Conservation (phyloP, 1,140 invertebrate species). For the Brachionus rubens region DNA sequence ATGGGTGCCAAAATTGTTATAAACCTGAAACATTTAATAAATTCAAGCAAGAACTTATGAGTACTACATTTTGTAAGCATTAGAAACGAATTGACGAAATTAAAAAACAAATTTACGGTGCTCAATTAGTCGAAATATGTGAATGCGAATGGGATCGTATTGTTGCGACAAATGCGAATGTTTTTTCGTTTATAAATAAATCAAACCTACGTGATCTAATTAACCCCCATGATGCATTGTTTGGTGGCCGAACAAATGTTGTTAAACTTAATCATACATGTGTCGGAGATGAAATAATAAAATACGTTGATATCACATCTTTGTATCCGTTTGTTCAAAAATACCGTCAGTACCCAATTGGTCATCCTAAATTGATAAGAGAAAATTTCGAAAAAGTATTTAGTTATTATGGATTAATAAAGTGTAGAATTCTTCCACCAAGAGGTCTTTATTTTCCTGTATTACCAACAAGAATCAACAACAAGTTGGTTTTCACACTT, state of each 20-base stretch:
- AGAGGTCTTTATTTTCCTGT: too few species aligned
- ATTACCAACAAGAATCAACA: too few species aligned
- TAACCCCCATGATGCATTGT: conserved; percentile 52
- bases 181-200: too few species aligned
- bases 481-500: conserved; percentile 50
- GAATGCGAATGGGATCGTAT: conserved; percentile 49
- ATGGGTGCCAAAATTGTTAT: conserved; percentile 50
- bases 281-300: conserved; percentile 52
- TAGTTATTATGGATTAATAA: conserved; percentile 48
- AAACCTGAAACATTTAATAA: conserved; percentile 28
- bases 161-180: conserved; percentile 35
- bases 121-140: conserved; percentile 49
- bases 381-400: conserved; percentile 49
- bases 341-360: conserved; percentile 52
- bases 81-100: conserved; percentile 39
- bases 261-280: conserved; percentile 51
- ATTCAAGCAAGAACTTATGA: conserved; percentile 45
- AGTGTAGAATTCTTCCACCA: too few species aligned
- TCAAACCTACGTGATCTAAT: conserved; percentile 9
- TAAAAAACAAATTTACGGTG: conserved; percentile 2
- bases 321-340: conserved; percentile 50
- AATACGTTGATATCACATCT: conserved; percentile 55
- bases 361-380: conserved; percentile 54
- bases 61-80: conserved; percentile 46
- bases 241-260: conserved; percentile 55